Base-by-base conservation (phyloP, 1,140 invertebrate genomes). In the Pogonognathellus flavescens region DNA sequence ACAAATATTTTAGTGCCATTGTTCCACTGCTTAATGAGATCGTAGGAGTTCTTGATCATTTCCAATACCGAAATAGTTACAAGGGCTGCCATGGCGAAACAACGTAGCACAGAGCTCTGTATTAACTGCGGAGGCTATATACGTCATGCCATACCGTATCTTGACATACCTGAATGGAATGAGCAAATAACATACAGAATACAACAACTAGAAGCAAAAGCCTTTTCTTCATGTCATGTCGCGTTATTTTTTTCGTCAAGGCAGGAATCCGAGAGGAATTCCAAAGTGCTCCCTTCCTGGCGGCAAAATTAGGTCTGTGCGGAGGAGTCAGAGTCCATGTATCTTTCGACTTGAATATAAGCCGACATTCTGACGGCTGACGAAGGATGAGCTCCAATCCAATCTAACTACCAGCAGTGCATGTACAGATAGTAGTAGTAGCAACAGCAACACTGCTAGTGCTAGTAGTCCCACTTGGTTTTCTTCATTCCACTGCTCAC, bases 11-110 rank as follows among this genome's bases (percentile, higher is more conserved):
- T 82, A 84, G 59, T 80, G 83, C 82, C 82, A 86, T 86, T 86
- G 85, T 86, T 86, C 82, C 59, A 18, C 85, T 81, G 18, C 59
- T 70, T 84, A 84, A 86, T 84, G 82, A 83, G 85, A 86, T 86
- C 85, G 85, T 86, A 86, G 85, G 85, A 86, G 85, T 86, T 82
- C 53, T 83, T 86, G 84, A 86, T 86, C 82, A 86, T 86, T 84
- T 84, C 83, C 83, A 86, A 86, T 83, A 86, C 85, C 85, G 82
- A 83, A 83, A 76, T 86, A 76, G 81, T 80, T 84, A 59, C 50
- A 81, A 81, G 55, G 55, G 70, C 70, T 76, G 70, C 70, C 41
- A 66, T 66, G 14, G 62, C 8, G 31, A 41, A 41, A 41, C 70
- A 76, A 49, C 70, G 31, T 76, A 0, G n/a, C 18, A 31, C 22